These are phyloP conservation scores for Galeopterus variegatus DNA, from an alignment of 2,113 vertebrate species.

Conservation along the genomic window DNA sequence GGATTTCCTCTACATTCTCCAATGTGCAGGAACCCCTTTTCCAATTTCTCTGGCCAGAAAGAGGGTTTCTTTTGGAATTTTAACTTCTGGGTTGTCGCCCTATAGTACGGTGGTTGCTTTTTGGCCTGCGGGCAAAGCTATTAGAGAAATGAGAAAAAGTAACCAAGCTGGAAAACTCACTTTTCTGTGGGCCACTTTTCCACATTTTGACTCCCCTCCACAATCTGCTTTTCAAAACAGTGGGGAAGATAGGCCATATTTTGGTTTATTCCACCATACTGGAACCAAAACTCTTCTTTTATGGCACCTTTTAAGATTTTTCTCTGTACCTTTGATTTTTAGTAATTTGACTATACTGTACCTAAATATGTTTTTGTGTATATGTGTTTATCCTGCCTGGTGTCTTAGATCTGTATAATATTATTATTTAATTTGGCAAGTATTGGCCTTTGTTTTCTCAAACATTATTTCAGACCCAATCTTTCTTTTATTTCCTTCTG, in stretches of 20 bases:
- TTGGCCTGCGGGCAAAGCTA: not conserved
- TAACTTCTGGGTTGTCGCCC: not conserved
- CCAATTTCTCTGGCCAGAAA: not conserved
- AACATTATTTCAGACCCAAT: conserved; percentile 33
- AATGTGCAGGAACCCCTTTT: not conserved
- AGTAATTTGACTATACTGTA: not conserved
- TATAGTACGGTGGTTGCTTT: not conserved
- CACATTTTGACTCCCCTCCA: not conserved
- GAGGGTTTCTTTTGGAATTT: conserved; percentile 27
- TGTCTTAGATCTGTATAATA: conserved; percentile 44
- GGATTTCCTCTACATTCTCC: not conserved
- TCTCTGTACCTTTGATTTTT: conserved; percentile 47
- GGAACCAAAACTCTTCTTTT: not conserved
- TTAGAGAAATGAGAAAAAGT: conserved; percentile 34
- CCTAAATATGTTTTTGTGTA: not conserved
- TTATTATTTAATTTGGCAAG: conserved; percentile 56
- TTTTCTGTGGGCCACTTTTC: conserved; percentile 16
- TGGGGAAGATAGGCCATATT: not conserved
- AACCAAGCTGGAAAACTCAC: not conserved
- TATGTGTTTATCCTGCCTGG: not conserved
- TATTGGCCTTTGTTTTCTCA: conserved; percentile 47
- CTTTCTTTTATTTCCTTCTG: not conserved
- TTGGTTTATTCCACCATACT: not conserved
- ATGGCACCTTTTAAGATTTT: not conserved
- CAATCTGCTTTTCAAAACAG: conserved; percentile 41